A percentile compares a stretch with the other conserved stretches of the same genome.
phyloP scores from a whole-genome alignment of 2,888 invertebrate species.

The Synanthedon formicaeformis region DNA sequence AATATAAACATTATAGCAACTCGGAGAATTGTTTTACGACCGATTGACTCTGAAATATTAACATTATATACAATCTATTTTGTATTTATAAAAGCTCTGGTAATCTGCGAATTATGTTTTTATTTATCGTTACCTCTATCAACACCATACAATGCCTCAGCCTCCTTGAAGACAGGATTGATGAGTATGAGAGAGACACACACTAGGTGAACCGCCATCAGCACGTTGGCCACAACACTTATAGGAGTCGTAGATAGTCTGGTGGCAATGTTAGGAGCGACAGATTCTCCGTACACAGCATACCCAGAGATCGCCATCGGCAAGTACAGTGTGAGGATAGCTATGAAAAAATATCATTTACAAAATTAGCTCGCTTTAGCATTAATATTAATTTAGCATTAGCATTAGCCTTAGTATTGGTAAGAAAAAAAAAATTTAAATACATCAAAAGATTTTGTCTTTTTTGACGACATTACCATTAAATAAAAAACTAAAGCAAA shows the following conservation, averaged over 20 bases:
- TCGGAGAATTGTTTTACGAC: constrained; percentile 70
- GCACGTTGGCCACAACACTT: constrained; percentile 68
- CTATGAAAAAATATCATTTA: constrained; percentile 32
- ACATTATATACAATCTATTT: no score
- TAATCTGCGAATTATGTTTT: no score
- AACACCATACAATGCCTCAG: constrained; percentile 74
- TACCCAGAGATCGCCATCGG: constrained; percentile 74
- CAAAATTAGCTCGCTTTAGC: no score
- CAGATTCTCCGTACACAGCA: constrained; percentile 72
- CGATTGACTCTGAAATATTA: constrained; percentile 67
- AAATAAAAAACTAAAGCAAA: no score
- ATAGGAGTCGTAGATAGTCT: constrained; percentile 66
- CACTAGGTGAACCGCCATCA: constrained; percentile 75
- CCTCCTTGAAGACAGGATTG: constrained; percentile 78
- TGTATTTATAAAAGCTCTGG: no score
- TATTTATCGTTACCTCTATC: constrained; percentile 55
- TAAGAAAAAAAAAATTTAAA: no score
- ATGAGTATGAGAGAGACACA: constrained; percentile 77
- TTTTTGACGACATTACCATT: no score
- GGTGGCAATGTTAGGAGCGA: constrained; percentile 71
- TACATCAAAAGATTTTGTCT: not conserved
- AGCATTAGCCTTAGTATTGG: no score
- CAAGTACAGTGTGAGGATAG: constrained; percentile 67
- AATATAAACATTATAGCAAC: constrained; percentile 69
- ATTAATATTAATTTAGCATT: no score